Percentiles rank a stretch among this genome's conserved stretches.
phyloP scores from a whole-genome alignment of 2,113 vertebrate species.

The Amblyopsis rosae region DNA sequence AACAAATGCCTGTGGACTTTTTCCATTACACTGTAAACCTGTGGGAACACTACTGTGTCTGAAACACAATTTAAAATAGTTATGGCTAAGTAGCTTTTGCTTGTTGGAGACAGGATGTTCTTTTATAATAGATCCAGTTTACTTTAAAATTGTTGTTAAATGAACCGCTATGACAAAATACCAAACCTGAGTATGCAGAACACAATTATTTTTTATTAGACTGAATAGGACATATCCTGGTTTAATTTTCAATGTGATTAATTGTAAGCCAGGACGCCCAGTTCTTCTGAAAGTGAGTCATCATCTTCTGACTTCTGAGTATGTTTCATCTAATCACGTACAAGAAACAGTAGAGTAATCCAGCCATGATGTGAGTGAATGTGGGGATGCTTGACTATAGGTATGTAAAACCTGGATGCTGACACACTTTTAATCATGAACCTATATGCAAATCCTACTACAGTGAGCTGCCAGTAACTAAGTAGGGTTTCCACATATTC shows the following conservation, averaged over 20 bases:
- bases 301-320: conserved; percentile 17
- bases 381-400: no score
- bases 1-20: conserved; percentile 60
- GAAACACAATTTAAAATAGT: conserved; percentile 23
- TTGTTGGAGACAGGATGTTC: conserved; percentile 14
- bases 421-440: not conserved
- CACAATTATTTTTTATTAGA: no score
- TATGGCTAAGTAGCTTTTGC: conserved; percentile 11
- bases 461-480: conserved; percentile 32
- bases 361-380: conserved; percentile 17
- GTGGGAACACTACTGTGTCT: conserved; percentile 39
- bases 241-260: conserved; percentile 35
- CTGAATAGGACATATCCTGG: not conserved
- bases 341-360: conserved; percentile 2
- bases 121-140: conserved; percentile 2
- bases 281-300: conserved; percentile 26
- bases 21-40: conserved; percentile 54
- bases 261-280: conserved; percentile 13
- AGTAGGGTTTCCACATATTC: conserved; percentile 39
- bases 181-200: no score
- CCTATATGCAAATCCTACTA: conserved; percentile 10
- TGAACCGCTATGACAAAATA: no score
- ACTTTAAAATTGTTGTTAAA: not conserved
- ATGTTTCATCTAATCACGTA: conserved; percentile 28
- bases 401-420: not conserved